These are phyloP conservation scores for Palythoa caribaeorum DNA, from an alignment of 92 coral and sea anemone species.

Conservation along the genomic window DNA sequence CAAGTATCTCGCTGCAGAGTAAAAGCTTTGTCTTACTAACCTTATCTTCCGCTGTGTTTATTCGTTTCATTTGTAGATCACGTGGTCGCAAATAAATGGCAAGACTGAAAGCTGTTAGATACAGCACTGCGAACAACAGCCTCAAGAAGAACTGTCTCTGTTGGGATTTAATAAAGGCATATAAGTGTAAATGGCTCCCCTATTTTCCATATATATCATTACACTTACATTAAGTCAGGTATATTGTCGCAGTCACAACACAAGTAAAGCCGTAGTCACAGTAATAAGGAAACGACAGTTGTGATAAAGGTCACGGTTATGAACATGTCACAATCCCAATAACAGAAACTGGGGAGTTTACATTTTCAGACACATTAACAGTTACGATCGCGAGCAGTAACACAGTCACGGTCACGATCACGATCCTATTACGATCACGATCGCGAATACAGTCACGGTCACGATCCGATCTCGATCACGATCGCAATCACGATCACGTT, in stretches of 20 bases:
- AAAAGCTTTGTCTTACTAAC: slow-evolving; percentile 43
- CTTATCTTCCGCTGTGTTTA: slow-evolving; percentile 57
- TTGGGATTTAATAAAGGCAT: not conserved
- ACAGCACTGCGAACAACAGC: slow-evolving; percentile 74
- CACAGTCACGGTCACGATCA: too few species aligned
- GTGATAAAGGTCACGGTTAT: too few species aligned
- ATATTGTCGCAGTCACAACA: too few species aligned
- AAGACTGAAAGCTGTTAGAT: slow-evolving; percentile 74
- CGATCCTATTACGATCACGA: too few species aligned
- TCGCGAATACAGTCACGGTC: too few species aligned
- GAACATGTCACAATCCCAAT: too few species aligned
- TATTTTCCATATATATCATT: not conserved
- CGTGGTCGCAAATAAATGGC: slow-evolving; percentile 83
- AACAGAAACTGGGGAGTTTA: too few species aligned
- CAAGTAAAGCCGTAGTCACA: too few species aligned
- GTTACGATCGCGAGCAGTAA: too few species aligned
- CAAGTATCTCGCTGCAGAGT: too few species aligned
- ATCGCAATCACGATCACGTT: not conserved
- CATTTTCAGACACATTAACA: too few species aligned
- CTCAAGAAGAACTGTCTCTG: slow-evolving; percentile 81
- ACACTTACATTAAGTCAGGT: not conserved
- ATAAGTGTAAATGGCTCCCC: not conserved
- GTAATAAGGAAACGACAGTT: too few species aligned
- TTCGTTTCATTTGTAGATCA: slow-evolving; percentile 58
- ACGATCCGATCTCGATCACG: not conserved